These are phyloP conservation scores for Oryzias melastigma DNA, from an alignment of 2,113 vertebrate genomes.

Conservation along the genomic window DNA sequence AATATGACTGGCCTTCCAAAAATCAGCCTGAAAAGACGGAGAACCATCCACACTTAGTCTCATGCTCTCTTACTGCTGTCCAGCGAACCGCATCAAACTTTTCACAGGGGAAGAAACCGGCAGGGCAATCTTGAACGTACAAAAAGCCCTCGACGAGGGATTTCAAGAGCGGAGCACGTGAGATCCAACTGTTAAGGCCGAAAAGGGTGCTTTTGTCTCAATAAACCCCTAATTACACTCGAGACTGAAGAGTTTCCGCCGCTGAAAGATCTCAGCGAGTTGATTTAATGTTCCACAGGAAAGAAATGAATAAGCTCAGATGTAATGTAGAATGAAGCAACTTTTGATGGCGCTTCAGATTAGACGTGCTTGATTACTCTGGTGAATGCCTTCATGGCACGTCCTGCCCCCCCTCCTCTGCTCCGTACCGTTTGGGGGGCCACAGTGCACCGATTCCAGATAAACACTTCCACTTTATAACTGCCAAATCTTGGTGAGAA, in stretches of 20 bases:
- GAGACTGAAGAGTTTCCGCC: constrained; percentile 59
- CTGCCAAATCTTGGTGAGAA: constrained; percentile 35
- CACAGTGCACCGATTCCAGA: constrained; percentile 31
- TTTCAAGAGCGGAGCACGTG: constrained; percentile 32
- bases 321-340: constrained; percentile 36
- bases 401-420: constrained; percentile 30
- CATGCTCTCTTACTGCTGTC: constrained; percentile 46
- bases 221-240: constrained; percentile 58
- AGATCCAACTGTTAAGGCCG: constrained; percentile 51
- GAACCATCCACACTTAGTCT: constrained; percentile 42
- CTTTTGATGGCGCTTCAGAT: constrained; percentile 70
- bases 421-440: constrained; percentile 40
- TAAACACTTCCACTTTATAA: constrained; percentile 35
- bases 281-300: constrained; percentile 60
- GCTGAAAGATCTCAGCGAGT: constrained; percentile 59
- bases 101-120: constrained; percentile 31
- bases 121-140: constrained; percentile 47
- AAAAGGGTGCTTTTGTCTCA: constrained; percentile 59
- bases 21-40: constrained; percentile 40
- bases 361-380: constrained; percentile 57
- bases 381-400: constrained; percentile 49
- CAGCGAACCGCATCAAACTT: constrained; percentile 41
- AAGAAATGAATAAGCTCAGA: constrained; percentile 35
- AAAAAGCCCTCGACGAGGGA: constrained; percentile 10
- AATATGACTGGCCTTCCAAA: constrained; percentile 40